Evolutionary conservation across 2,888 invertebrate genomes (phyloP).

Genomic region (Pogonocherus hispidulus): DNA sequence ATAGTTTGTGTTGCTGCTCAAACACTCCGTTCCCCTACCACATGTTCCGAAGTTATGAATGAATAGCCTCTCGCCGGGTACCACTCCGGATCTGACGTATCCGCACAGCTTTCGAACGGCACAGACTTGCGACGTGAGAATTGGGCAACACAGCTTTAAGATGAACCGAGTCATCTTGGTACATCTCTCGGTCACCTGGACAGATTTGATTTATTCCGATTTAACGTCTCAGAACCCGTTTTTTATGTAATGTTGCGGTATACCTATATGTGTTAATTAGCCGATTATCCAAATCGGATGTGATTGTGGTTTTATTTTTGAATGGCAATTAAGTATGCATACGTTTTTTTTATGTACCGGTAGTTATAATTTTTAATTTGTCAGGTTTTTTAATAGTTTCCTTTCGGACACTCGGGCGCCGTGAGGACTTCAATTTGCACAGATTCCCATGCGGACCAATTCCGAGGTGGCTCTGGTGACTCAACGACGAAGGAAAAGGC

Average conservation of each 20-base stretch:
- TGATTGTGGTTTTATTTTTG: constrained; percentile 43
- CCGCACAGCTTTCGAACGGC: constrained; percentile 20
- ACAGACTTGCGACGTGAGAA: constrained; percentile 24
- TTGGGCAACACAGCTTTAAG: constrained; percentile 13
- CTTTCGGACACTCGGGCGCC: constrained; percentile 34
- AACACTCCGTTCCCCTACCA: constrained; percentile 60
- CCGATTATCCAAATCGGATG: constrained; percentile 47
- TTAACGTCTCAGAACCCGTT: constrained; percentile 20
- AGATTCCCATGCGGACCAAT: constrained; percentile 38
- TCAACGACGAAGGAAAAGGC: constrained; percentile 6
- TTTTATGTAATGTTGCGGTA: constrained; percentile 21
- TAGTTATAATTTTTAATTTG: constrained; percentile 31
- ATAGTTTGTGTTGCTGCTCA: constrained; percentile 49
- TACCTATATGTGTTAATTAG: constrained; percentile 42
- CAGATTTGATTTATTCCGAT: constrained; percentile 3
- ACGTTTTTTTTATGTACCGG: constrained; percentile 21
- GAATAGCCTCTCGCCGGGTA: constrained; percentile 69
- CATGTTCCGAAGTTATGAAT: constrained; percentile 69
- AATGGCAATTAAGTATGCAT: constrained; percentile 25
- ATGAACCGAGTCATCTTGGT: constrained; percentile 5
- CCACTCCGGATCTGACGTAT: constrained; percentile 52
- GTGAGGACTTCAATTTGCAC: constrained; percentile 38
- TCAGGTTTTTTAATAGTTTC: constrained; percentile 34
- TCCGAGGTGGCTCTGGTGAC: constrained; percentile 1
- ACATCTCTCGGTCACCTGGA: constrained; percentile 7